Base-by-base conservation (phyloP, 2,888 invertebrate genomes). In the Xestoiulus laeticollis region DNA sequence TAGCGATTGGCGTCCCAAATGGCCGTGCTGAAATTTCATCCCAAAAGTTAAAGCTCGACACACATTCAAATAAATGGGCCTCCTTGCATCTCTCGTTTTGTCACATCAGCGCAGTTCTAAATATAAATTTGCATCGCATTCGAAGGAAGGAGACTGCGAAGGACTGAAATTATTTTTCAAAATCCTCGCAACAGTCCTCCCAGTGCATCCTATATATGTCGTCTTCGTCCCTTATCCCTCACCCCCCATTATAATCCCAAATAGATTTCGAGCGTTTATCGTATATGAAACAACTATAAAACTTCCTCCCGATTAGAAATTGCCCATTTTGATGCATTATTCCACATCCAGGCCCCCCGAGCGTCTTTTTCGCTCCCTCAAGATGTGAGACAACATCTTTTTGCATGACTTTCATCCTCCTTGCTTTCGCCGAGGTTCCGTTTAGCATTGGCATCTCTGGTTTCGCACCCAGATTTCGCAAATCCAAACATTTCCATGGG, bases 251-350 rank as follows among this genome's bases (percentile, higher is more conserved):
- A 68, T 26, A 68, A 68, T 68, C 68, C 26, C 68, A 68, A 68
- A 68, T 68, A 68, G 68, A 68, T 68, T 68, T 68, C 26, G 26
- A 68, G 68, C 68, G 68, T 68, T 68, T 68, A 68, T 68, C 68
- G 68, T 68, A 68, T 68, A 68, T 68, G 22, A 68, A 68, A 68
- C 68, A 68, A 68, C 68, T 68, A 68, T 68, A 68, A 68, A 68
- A 68, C 68, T 68, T 68, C 68, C 68, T 68, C 68, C 68, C 68
- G 68, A 68, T 68, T 68, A 68, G 22, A 68, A 68, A 68, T 68
- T 68, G 68, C 68, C 68, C 68, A 68, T 68, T 68, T 5, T 68
- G 68, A 68, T 68, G 68, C 68, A 68, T 68, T 68, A 68, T 68
- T 68, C 68, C 68, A 68, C 22, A 68, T 68, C 68, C 68, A 68